Evolutionary conservation across 2,797 vertebrate genomes (phyloP), one percentile per base, ranked within the genome.

Genomic region (Danio kyathit): DNA sequence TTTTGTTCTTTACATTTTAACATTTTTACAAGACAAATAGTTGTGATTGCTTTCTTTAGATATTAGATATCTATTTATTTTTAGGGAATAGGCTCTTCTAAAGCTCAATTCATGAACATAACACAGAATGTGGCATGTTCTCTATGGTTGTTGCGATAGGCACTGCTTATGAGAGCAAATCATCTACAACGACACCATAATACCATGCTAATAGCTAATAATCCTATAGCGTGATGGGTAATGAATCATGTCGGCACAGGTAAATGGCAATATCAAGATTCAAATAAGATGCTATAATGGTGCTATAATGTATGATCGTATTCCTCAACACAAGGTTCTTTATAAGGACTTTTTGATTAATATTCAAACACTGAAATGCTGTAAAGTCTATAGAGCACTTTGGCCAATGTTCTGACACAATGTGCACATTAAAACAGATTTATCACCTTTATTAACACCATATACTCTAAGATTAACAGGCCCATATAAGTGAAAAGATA

Each of bases 11-110:
- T 81, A 82, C 85, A 87, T 87, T 71, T 29, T 1, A 29, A 29
- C 29, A 29, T 29, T 29, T 29, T 29, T 29, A 29, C 82, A 84
- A 65, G 76, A 80, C 5, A 29, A 77, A 78, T 88, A 69, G 66
- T 73, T 77, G 86, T 88, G 86, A 86, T 85, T 61, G 83, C 77
- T 69, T 76, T 85, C 79, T 79, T 69, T 86, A 56, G 29, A 1
- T 29, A 29, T 29, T 29, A 29, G 84, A 86, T 86, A 88, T 86
- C 82, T 80, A 87, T 43, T 14, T 60, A 12, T 57, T 84, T 76
- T 75, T 81, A 84, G 80, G 82, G 82, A 59, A 21, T 54, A 43
- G 10, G 54, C 7, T 65, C 65, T 59, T 43, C 41, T 56, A 71
- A 69, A 56, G 10, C 49, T 65, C 7, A 52, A 51, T 73, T 69